phyloP scores from a whole-genome alignment of 2,113 vertebrate genomes.

The Stercorarius parasiticus region DNA sequence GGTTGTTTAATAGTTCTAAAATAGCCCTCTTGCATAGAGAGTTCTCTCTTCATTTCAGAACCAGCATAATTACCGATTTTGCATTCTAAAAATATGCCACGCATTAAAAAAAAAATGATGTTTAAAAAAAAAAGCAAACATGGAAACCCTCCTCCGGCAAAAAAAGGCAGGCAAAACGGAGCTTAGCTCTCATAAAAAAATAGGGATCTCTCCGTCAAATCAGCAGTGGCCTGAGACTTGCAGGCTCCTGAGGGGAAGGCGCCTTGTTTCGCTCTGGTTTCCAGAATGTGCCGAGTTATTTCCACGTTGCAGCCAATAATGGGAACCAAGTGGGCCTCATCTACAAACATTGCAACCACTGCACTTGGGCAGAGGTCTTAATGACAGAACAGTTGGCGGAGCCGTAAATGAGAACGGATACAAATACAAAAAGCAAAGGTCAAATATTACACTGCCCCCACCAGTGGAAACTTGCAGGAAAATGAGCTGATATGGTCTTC shows the following conservation, averaged over 20 bases:
- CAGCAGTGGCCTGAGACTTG: conserved; percentile 6
- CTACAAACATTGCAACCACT: not conserved
- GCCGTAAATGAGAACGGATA: not conserved
- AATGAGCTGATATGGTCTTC: not conserved
- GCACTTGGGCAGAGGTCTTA: not conserved
- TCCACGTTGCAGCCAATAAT: not conserved
- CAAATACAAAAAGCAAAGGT: not conserved
- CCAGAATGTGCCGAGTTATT: not conserved
- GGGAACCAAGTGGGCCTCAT: not conserved
- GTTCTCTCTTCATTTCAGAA: not conserved
- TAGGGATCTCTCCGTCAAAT: not conserved
- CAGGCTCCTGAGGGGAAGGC: conserved; percentile 21
- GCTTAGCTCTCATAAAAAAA: conserved; percentile 20
- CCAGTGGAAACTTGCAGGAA: not conserved
- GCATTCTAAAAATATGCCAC: not conserved
- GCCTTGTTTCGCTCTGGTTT: not conserved
- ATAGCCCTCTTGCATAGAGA: not conserved
- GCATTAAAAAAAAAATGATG: not conserved
- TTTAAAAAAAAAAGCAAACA: not conserved
- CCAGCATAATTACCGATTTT: not conserved
- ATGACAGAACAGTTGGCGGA: not conserved
- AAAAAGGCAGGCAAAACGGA: conserved; percentile 22
- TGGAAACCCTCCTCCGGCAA: not conserved
- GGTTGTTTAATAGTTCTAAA: not conserved
- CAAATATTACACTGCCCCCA: not conserved